These are phyloP conservation scores for Periophthalmus modestus DNA, from an alignment of 2,113 vertebrate species.

Conservation along the genomic window DNA sequence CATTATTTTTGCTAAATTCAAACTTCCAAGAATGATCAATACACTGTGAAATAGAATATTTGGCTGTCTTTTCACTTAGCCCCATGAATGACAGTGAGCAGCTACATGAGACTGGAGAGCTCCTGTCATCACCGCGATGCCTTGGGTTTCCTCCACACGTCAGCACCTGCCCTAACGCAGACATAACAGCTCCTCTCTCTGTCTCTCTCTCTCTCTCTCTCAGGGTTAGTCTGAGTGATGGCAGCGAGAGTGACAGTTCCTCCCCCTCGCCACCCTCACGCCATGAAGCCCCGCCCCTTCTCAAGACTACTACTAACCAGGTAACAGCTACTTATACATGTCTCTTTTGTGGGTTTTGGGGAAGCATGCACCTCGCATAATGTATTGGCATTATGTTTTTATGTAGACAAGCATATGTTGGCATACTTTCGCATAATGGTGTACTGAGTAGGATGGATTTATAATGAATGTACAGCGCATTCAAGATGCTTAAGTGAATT, in stretches of 20 bases:
- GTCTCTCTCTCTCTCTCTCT: not conserved
- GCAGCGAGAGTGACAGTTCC: constrained; percentile 91
- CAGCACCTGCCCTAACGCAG: not conserved
- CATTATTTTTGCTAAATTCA: not conserved
- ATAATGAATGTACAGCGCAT: too few species aligned
- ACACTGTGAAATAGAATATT: not conserved
- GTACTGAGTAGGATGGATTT: too few species aligned
- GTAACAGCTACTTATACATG: constrained; percentile 60
- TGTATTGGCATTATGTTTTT: too few species aligned
- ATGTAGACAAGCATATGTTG: too few species aligned
- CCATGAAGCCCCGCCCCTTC: constrained; percentile 81
- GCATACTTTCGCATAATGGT: too few species aligned
- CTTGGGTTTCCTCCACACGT: not conserved
- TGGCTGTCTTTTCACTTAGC: not conserved
- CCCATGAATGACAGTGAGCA: not conserved
- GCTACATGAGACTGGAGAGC: not conserved
- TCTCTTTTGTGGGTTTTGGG: not conserved
- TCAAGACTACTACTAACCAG: constrained; percentile 91
- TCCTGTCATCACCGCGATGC: not conserved
- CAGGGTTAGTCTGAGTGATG: constrained; percentile 93
- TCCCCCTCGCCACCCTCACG: constrained; percentile 80
- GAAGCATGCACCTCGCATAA: too few species aligned
- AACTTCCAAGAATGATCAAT: not conserved
- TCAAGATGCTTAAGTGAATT: too few species aligned
- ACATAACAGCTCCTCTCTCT: not conserved